Conservation (phyloP, 2,888 invertebrate genomes). For the Euzetes globulus region DNA sequence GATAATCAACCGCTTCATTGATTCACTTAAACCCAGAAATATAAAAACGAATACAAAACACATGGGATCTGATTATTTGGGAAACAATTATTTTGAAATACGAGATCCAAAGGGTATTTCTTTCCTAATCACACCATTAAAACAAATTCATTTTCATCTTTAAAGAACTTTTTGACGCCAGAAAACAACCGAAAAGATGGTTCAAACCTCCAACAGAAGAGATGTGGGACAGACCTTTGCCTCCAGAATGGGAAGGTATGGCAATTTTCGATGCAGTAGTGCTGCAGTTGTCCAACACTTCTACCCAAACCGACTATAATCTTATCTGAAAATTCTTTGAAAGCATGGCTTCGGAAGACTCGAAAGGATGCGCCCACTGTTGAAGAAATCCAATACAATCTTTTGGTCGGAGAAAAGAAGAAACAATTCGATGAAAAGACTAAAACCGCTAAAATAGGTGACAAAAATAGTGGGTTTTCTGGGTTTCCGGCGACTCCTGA, state of each 20-base stretch:
- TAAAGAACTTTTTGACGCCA: neutral
- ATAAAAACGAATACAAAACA: neutral
- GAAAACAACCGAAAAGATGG: neutral
- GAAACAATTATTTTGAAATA: slow-evolving; percentile 32
- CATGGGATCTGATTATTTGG: slow-evolving; percentile 31
- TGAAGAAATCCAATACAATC: slow-evolving; percentile 27
- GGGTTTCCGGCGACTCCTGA: slow-evolving; percentile 23
- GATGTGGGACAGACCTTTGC: slow-evolving; percentile 30
- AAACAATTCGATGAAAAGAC: neutral
- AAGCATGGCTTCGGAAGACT: slow-evolving; percentile 32
- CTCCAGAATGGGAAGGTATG: slow-evolving; percentile 33
- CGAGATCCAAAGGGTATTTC: neutral
- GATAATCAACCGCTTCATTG: neutral
- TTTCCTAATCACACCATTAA: too few species aligned
- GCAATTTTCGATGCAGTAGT: too few species aligned
- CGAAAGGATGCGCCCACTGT: slow-evolving; percentile 30
- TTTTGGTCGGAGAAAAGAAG: neutral
- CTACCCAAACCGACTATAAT: too few species aligned
- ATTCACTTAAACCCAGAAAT: slow-evolving; percentile 7
- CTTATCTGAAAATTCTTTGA: too few species aligned
- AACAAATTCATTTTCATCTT: neutral
- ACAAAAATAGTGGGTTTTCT: neutral
- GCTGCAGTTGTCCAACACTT: too few species aligned
- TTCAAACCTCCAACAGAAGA: slow-evolving; percentile 30
- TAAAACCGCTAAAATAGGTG: neutral